Percentiles rank a stretch among this genome's conserved stretches.
These are phyloP conservation scores for Pollenia amentaria DNA, from an alignment of 2,888 invertebrate species.

Conservation along the genomic window DNA sequence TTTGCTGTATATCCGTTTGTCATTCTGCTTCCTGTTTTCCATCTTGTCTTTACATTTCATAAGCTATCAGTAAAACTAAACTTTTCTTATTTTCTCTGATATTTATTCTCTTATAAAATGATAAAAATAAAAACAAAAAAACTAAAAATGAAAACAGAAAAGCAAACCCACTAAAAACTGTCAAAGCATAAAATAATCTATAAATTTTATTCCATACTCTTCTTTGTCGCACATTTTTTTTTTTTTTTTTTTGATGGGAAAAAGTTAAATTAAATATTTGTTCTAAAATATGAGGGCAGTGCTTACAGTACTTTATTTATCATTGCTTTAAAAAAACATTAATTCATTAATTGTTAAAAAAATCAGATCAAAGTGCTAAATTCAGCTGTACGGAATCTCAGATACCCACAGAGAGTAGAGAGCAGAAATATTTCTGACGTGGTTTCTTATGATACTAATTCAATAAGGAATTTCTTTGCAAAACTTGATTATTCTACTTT, in stretches of 20 bases:
- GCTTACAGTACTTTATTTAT: neutral
- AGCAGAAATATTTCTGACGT: no score
- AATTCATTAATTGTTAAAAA: no score
- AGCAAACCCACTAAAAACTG: conserved; percentile 24
- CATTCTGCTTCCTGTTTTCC: neutral
- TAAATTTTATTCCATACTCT: neutral
- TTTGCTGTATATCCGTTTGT: neutral
- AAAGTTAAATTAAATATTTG: neutral
- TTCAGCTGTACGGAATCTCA: no score
- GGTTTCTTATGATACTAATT: no score
- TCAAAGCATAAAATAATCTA: conserved; percentile 48
- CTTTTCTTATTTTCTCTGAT: neutral
- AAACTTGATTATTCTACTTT: no score
- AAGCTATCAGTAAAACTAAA: neutral
- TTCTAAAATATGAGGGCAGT: neutral
- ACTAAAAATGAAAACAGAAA: neutral
- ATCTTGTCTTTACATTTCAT: neutral
- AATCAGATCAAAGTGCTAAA: no score
- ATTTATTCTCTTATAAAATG: neutral
- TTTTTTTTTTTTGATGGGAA: neutral
- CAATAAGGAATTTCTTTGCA: no score
- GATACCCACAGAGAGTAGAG: no score
- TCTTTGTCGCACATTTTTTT: neutral
- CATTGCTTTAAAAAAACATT: no score
- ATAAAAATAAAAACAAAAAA: neutral